Conservation (phyloP, 1,140 invertebrate species). For the Ctenoplectra terminalis region DNA sequence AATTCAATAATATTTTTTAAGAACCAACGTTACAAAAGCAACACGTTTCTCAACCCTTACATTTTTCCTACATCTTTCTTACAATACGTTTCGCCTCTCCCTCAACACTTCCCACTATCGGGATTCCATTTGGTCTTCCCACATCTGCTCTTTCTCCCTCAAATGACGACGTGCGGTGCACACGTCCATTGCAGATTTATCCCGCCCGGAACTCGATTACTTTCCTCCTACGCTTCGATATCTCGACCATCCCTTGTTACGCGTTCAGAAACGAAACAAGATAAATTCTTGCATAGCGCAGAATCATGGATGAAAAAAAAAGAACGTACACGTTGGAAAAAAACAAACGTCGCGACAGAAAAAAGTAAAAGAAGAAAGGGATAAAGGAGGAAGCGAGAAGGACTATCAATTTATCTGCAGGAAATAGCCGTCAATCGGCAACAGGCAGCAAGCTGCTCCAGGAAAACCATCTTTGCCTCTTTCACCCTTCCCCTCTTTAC, state of each 20-base stretch:
- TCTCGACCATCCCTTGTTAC: not conserved
- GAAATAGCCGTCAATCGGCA: conserved; percentile 36
- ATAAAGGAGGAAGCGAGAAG: not conserved
- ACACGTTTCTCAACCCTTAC: too few relatives aligned
- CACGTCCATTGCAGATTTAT: conserved; percentile 11
- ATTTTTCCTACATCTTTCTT: too few relatives aligned
- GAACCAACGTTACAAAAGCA: too few relatives aligned
- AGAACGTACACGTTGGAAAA: not conserved
- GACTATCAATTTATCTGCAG: conserved; percentile 28
- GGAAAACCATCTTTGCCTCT: not conserved
- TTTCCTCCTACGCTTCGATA: not conserved
- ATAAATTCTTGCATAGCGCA: not conserved
- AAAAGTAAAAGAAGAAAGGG: not conserved
- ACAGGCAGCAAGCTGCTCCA: not conserved
- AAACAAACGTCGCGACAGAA: not conserved
- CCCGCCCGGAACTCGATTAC: conserved; percentile 10
- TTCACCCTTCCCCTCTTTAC: not conserved
- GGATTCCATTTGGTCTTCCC: not conserved
- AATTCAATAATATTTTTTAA: too few relatives aligned
- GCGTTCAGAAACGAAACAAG: not conserved
- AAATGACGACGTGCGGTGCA: not conserved
- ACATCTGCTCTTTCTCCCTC: not conserved
- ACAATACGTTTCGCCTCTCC: not conserved
- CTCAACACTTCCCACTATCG: not conserved
- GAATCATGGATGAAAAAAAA: not conserved